Evolutionary conservation across 2,888 invertebrate species (phyloP), one percentile per base, ranked within the genome.

Genomic region (Saturnia japonica): DNA sequence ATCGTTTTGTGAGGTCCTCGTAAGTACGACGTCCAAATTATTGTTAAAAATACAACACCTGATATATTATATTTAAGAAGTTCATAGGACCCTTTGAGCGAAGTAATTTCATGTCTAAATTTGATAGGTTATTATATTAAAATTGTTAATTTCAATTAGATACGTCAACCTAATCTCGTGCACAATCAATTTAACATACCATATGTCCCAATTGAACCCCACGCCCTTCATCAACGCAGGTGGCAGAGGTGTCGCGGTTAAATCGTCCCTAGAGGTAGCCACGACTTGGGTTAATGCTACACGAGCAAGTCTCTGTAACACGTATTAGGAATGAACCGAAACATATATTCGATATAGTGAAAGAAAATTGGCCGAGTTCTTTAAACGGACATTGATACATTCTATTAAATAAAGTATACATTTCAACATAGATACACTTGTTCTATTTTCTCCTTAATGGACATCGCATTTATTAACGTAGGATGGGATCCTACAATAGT

Each of bases 161-260:
- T 28, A 28, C 25, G 28, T 60, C 57, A 25, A 60, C 57, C 25
- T 14, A 57, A 28, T 25, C 57, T 25, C 57, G 25, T 60, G 25
- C 25, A 25, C 57, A 28, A 60, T 60, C 57, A 60, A 60, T 60
- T 60, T 60, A 28, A 28, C 40, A 68, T 28, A 68, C 19, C 54
- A 19, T 54, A 28, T 54, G 68, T 60, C 28, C 34, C 12, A 60
- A 43, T 68, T 67, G 34, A 54, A 70, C 40, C 67, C 25, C 40
- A 28, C 19, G 67, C 28, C 68, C 68, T 43, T 25, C 70, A 43
- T 68, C 70, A 70, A 34, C 8, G 28, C 64, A 64, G 69, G 51
- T 54, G 70, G 57, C 70, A 70, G 64, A n/a, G 34, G 68, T 68
- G 43, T 28, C 51, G 57, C 57, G 70, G 70, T 70, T 42, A 47